These are phyloP conservation scores for Cebidichthys violaceus DNA, from an alignment of 2,113 vertebrate genomes.

Conservation along the genomic window DNA sequence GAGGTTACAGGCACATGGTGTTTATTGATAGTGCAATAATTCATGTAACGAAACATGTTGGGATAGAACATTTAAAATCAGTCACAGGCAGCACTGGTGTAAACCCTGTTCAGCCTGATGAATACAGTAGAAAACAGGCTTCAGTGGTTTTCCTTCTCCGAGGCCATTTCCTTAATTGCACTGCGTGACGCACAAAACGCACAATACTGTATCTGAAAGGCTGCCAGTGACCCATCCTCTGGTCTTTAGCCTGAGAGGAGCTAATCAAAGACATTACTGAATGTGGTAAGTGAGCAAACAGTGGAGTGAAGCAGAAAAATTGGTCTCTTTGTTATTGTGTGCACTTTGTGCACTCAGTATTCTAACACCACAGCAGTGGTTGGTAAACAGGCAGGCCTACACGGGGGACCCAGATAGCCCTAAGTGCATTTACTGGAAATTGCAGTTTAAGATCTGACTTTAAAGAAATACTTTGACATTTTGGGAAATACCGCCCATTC, in stretches of 20 bases:
- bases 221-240: neutral
- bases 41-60: neutral
- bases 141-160: neutral
- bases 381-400: too few relatives aligned
- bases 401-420: neutral
- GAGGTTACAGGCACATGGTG: constrained; percentile 11
- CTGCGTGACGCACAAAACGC: neutral
- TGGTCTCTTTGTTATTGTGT: too few relatives aligned
- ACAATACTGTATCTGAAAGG: neutral
- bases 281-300: too few relatives aligned
- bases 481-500: neutral
- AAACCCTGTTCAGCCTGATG: neutral
- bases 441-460: neutral
- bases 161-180: neutral
- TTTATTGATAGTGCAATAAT: constrained; percentile 27
- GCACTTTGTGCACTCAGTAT: too few relatives aligned
- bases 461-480: neutral
- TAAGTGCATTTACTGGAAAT: neutral
- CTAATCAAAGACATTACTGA: too few relatives aligned
- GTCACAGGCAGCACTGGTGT: neutral
- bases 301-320: too few relatives aligned
- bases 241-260: neutral
- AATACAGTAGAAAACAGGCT: neutral
- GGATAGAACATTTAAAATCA: neutral
- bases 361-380: too few relatives aligned